Percentiles rank a stretch among this genome's conserved stretches.
Evolutionary conservation across 2,113 vertebrate genomes (phyloP).

Genomic region (Forbesichthys papilliferus): DNA sequence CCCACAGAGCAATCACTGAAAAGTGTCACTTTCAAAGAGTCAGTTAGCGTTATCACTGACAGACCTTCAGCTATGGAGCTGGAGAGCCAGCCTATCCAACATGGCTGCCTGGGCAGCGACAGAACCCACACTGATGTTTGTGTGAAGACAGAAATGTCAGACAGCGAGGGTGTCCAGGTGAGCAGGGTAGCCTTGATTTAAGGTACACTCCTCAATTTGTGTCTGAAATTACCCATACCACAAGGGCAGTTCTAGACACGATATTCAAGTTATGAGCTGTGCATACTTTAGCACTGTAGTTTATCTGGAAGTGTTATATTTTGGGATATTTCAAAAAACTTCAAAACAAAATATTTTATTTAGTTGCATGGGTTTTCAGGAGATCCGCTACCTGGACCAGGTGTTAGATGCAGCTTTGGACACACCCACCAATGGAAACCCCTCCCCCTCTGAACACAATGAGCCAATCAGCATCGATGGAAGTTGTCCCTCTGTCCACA

Average conservation of each 20-base stretch:
- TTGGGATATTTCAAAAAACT: too few relatives aligned
- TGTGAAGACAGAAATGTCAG: conserved; percentile 80
- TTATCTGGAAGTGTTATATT: too few relatives aligned
- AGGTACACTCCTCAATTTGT: too few relatives aligned
- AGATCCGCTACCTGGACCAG: conserved; percentile 93
- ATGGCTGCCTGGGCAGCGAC: conserved; percentile 67
- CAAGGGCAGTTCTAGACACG: too few relatives aligned
- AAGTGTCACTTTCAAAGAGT: conserved; percentile 83
- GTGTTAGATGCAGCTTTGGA: conserved; percentile 89
- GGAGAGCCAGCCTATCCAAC: conserved; percentile 76
- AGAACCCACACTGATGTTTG: conserved; percentile 78
- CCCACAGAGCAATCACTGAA: conserved; percentile 77
- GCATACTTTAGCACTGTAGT: too few relatives aligned
- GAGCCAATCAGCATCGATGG: conserved; percentile 60
- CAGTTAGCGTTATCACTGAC: conserved; percentile 77
- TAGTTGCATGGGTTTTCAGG: conserved; percentile 62
- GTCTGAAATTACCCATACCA: too few relatives aligned
- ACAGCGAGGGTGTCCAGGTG: conserved; percentile 84
- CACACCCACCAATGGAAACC: conserved; percentile 83
- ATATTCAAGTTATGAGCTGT: too few relatives aligned
- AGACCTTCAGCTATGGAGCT: conserved; percentile 87
- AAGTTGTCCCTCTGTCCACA: conserved; percentile 65
- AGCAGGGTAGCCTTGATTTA: background rate
- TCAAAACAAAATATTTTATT: background rate
- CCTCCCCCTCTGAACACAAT: conserved; percentile 73